Evolutionary conservation across 2,888 invertebrate species (phyloP), one percentile per base, ranked within the genome.

Genomic region (Caenorhabditis sp.): DNA sequence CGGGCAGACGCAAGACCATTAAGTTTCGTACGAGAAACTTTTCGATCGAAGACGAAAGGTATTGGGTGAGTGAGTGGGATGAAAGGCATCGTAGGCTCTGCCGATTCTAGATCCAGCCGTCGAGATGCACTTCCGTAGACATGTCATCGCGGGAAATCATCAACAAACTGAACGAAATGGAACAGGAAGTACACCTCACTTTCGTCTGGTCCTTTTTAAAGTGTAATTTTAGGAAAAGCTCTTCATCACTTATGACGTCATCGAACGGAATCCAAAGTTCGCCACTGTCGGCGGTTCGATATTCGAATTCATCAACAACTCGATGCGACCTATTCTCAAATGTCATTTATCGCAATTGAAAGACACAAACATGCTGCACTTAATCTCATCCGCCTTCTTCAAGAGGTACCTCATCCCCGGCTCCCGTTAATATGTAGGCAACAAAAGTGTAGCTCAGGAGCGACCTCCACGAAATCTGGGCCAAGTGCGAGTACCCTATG

Each of bases 181-280:
- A 75, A 32, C 75, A 75, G 55, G 70, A 75, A 55, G 75, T 61
- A 15, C 35, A 11, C 24, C 22, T 39, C 5, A 24, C 27, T 3
- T 15, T 26, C 46, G 41, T 53, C 30, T 35, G n/a, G 20, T 46
- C 22, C 22, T 9, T 7, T 7, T 26, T 13, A n/a, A 32, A 15
- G 11, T 26, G 27, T 35, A 22, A 37, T 53, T 63, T n/a, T 26
- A 73, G 73, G 73, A 73, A 17, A 73, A 73, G 45, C 63, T 73
- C 41, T 73, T 73, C 65, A 65, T 65, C 26, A 73, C 73, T 15
- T 73, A 76, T 71, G 76, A 76, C 37, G 70, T 76, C 55, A 76
- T 76, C 27, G 76, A 76, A 27, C 27, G 59, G 17, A 76, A 76
- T 30, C 76, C 70, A 26, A 70, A 71, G 45, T 70, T 76, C 26